Base-by-base conservation (phyloP, 2,113 vertebrate species). In the Gymnorhina tibicen region DNA sequence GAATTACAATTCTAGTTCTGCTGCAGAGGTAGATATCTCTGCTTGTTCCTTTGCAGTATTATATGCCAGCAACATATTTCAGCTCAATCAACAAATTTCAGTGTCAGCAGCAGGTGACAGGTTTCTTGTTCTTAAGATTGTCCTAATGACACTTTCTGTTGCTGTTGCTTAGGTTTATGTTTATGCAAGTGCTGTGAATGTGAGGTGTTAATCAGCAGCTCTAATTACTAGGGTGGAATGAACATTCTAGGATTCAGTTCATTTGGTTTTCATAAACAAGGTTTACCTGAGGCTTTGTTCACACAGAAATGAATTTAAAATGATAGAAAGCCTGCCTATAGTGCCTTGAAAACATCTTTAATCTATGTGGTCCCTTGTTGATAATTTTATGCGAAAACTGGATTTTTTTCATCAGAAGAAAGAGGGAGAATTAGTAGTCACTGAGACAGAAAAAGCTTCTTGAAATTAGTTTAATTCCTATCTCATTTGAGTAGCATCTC, bases 131-230 rank as follows among this genome's bases (percentile, higher is more conserved):
- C 89, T 95, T 95, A 91, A 91, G 86, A 93, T 95, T 95, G 95
- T 92, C 91, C 94, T 97, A 97, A 97, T 97, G 93, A 93, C 86
- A 93, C 77, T 95, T 95, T 89, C 84, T 95, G 93, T 96, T 95
- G 93, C 89, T 92, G 84, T 95, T 95, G 80, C 93, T 97, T 87
- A 96, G 91, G 80, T 95, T 95, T 95, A 96, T 97, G 91, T 97
- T 97, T 97, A 94, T 95, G 94, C 86, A 96, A 97, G 95, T 79
- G 73, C 89, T 95, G 89, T 94, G 94, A 97, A 96, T 89, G 80
- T 92, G 95, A 97, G 91, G 95, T 92, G 89, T 94, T 97, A 96
- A 97, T 97, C 95, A 96, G 93, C 91, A 94, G 74, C 93, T 95
- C 77, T 95, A 95, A 97, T 97, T 96, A 87, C 91, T 89, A 95